Evolutionary conservation across 1,140 invertebrate genomes (phyloP).

Genomic region (Penaeus japonicus): DNA sequence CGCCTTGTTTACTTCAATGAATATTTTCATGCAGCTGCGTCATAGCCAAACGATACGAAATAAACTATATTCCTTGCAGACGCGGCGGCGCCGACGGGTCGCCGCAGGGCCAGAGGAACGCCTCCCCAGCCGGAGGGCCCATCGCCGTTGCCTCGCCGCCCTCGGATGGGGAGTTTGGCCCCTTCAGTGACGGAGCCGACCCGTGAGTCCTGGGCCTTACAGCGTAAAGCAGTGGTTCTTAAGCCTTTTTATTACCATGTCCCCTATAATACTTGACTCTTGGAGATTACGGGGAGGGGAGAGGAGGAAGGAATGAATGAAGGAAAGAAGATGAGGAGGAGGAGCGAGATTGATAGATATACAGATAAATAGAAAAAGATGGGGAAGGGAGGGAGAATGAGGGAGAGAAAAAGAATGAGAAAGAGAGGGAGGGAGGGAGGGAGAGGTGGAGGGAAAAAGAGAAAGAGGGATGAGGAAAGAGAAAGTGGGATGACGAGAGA

Average conservation of each 20-base stretch:
- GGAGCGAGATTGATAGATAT: too few species aligned
- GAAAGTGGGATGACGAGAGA: too few species aligned
- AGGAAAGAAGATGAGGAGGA: too few species aligned
- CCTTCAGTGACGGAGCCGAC: constrained; percentile 53
- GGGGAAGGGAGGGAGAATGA: too few species aligned
- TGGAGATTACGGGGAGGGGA: too few species aligned
- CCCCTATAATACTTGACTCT: not conserved
- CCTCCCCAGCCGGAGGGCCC: not conserved
- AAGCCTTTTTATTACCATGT: not conserved
- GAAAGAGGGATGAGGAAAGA: too few species aligned
- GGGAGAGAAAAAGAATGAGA: too few species aligned
- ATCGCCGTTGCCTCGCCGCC: not conserved
- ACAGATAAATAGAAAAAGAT: too few species aligned
- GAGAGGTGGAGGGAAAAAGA: too few species aligned
- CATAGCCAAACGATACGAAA: not conserved
- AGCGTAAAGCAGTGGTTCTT: not conserved
- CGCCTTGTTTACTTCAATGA: not conserved
- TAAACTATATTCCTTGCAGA: not conserved
- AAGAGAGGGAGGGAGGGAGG: too few species aligned
- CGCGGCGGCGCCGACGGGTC: constrained; percentile 17
- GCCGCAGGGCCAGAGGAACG: constrained; percentile 31
- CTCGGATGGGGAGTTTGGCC: constrained; percentile 44
- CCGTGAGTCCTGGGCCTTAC: constrained; percentile 49
- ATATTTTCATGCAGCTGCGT: not conserved
- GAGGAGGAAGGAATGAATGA: too few species aligned